phyloP scores from a whole-genome alignment of 2,113 vertebrate species.

The Strix uralensis region DNA sequence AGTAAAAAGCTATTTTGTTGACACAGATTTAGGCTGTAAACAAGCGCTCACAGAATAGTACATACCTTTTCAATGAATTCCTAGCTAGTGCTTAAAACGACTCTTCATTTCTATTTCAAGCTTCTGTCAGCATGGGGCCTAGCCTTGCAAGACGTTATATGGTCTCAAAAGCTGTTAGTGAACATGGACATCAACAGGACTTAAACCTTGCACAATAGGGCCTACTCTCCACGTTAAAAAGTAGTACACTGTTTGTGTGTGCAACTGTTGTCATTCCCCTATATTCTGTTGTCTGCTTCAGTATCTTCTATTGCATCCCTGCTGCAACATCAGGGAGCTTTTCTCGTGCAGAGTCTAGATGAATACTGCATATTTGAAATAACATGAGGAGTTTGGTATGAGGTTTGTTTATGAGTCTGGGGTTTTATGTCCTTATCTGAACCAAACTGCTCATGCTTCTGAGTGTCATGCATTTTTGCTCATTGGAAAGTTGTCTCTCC shows the following conservation, averaged over 20 bases:
- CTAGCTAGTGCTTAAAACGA: neutral
- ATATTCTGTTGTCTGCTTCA: rapidly evolving
- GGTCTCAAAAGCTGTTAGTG: neutral
- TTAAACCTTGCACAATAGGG: neutral
- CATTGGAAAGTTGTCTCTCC: neutral
- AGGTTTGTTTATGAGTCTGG: neutral
- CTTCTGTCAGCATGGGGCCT: neutral
- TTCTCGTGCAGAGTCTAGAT: neutral
- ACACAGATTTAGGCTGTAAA: neutral
- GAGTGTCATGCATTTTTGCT: neutral
- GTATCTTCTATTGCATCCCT: neutral
- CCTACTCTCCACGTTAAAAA: neutral
- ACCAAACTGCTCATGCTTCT: neutral
- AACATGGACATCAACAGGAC: rapidly evolving
- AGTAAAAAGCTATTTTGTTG: neutral
- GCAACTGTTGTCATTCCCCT: neutral
- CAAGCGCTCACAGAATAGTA: neutral
- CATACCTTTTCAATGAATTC: neutral
- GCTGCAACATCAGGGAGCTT: neutral
- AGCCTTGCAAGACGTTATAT: neutral
- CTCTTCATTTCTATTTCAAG: neutral
- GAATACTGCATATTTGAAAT: neutral
- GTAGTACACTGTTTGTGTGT: neutral
- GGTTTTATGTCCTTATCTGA: constrained; percentile 33
- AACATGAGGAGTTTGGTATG: neutral